phyloP scores from a whole-genome alignment of 2,888 invertebrate genomes.

The Eupeodes luniger region DNA sequence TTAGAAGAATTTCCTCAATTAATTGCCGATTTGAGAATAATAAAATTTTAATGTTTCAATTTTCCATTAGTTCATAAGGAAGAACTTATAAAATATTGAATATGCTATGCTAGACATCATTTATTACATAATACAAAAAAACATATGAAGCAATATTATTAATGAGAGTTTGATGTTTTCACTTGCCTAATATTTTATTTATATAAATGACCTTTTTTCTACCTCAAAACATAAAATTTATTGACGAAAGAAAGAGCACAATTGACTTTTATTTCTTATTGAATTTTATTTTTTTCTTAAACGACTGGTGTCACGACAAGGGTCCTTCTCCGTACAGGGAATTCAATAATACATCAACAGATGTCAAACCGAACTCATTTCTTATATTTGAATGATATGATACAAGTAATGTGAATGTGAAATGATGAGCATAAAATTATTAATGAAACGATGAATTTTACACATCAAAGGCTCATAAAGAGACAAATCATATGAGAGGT shows the following conservation, averaged over 20 bases:
- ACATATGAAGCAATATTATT: neutral
- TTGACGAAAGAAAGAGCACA: neutral
- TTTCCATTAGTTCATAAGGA: neutral
- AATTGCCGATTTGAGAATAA: neutral
- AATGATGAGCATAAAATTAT: neutral
- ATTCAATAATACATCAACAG: neutral
- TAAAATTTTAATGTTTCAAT: neutral
- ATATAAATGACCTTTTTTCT: neutral
- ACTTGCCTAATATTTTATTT: neutral
- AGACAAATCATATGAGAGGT: neutral
- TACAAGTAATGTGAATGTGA: neutral
- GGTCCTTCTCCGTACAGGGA: neutral
- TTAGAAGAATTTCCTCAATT: neutral
- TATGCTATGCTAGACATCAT: neutral
- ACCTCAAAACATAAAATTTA: neutral
- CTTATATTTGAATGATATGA: neutral
- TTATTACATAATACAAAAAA: neutral
- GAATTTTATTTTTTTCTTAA: neutral
- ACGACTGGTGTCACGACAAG: neutral
- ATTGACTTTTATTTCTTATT: neutral
- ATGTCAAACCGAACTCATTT: slow-evolving; percentile 17
- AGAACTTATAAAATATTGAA: neutral
- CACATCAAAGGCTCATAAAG: neutral
- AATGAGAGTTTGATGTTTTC: neutral
- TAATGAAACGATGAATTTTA: neutral